Percentiles rank a stretch among this genome's conserved stretches.
Conservation (phyloP, 2,888 invertebrate species). For the Aproaerema taeniolella region DNA sequence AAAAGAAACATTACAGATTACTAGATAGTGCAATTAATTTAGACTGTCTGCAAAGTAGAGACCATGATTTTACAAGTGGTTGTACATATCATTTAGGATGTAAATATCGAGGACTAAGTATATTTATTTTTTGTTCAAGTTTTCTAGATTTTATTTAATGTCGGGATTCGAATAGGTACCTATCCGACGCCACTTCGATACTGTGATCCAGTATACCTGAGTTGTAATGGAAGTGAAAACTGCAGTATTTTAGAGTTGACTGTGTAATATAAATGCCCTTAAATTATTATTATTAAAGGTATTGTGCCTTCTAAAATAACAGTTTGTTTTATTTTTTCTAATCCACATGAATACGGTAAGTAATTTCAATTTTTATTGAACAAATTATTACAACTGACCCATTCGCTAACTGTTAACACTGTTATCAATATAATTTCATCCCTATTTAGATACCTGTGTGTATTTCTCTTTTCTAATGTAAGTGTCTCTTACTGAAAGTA, state of each 20-base stretch:
- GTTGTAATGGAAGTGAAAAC: slow-evolving; percentile 51
- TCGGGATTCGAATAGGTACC: slow-evolving; percentile 27
- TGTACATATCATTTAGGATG: slow-evolving; percentile 68
- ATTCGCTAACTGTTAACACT: too few relatives aligned
- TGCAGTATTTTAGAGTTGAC: slow-evolving; percentile 74
- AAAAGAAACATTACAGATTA: slow-evolving; percentile 43
- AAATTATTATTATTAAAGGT: slow-evolving; percentile 72
- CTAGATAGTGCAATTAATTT: slow-evolving; percentile 55
- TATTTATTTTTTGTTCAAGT: slow-evolving; percentile 45
- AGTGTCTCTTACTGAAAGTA: too few relatives aligned
- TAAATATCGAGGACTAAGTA: slow-evolving; percentile 68
- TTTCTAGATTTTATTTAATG: slow-evolving; percentile 30
- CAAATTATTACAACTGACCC: too few relatives aligned
- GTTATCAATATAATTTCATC: too few relatives aligned
- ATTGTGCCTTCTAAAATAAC: background rate
- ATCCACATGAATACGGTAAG: too few relatives aligned
- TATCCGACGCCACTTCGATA: slow-evolving; percentile 42
- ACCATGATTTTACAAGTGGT: slow-evolving; percentile 41
- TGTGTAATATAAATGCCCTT: slow-evolving; percentile 68
- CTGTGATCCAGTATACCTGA: slow-evolving; percentile 60
- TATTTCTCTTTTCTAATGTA: too few relatives aligned
- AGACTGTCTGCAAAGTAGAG: slow-evolving; percentile 40
- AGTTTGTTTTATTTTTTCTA: background rate
- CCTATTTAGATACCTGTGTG: too few relatives aligned
- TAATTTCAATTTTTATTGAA: too few relatives aligned